phyloP scores from a whole-genome alignment of 1,140 invertebrate species.

The Bacillus rossius region DNA sequence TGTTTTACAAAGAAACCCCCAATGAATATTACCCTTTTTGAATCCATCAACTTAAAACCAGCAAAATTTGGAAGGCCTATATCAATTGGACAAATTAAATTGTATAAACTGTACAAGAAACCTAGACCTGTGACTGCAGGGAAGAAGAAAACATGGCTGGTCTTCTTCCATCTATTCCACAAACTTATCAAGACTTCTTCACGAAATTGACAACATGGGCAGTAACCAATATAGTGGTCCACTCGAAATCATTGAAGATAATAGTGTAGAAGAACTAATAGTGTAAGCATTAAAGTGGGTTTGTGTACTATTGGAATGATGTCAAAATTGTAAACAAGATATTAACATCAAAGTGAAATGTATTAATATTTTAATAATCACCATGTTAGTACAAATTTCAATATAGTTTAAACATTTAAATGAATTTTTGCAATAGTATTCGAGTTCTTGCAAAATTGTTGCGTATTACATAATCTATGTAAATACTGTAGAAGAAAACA shows the following conservation, averaged over 20 bases:
- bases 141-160: conserved; percentile 19
- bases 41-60: conserved; percentile 14
- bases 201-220: conserved; percentile 11
- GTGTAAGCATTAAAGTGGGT: no score
- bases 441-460: no score
- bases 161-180: conserved; percentile 19
- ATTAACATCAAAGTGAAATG: no score
- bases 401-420: no score
- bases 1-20: conserved; percentile 16
- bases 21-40: conserved; percentile 15
- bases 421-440: no score
- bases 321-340: no score
- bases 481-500: no score
- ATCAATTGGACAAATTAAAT: conserved; percentile 19
- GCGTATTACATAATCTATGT: no score
- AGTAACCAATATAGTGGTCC: neutral
- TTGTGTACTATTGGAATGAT: no score
- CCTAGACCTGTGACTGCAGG: conserved; percentile 15
- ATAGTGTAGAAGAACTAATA: neutral
- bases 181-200: conserved; percentile 19
- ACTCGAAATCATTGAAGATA: neutral
- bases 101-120: conserved; percentile 13
- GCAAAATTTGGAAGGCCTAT: conserved; percentile 3
- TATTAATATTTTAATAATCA: no score
- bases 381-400: no score